Conservation (phyloP, 2,888 invertebrate species). For the Cyaniris semiargus region DNA sequence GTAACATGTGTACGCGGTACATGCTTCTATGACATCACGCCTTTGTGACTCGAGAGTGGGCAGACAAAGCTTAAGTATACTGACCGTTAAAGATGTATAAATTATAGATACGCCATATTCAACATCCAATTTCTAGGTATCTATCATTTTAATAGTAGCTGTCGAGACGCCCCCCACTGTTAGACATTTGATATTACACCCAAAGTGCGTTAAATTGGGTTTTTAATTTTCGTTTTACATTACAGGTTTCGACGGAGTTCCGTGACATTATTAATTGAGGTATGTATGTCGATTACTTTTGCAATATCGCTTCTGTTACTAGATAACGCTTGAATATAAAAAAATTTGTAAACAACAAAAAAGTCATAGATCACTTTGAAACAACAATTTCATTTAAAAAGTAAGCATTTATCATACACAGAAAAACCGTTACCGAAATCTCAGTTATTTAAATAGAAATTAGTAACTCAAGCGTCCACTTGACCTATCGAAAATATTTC, state of each 20-base stretch:
- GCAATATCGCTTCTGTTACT: background rate
- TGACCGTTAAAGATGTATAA: slow-evolving; percentile 43
- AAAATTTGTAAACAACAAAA: background rate
- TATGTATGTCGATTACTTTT: background rate
- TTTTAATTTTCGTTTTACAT: slow-evolving; percentile 20
- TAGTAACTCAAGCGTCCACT: slow-evolving; percentile 24
- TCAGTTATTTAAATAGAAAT: slow-evolving; percentile 28
- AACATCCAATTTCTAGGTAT: slow-evolving; percentile 13
- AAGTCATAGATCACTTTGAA: background rate
- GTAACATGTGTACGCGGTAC: slow-evolving; percentile 46
- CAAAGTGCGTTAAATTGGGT: slow-evolving; percentile 19
- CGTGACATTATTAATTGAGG: slow-evolving; percentile 9
- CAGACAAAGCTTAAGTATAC: slow-evolving; percentile 63
- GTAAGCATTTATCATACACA: background rate
- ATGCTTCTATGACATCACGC: slow-evolving; percentile 70
- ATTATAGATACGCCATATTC: slow-evolving; percentile 32
- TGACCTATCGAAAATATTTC: slow-evolving; percentile 33
- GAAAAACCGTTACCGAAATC: slow-evolving; percentile 24
- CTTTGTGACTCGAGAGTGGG: slow-evolving; percentile 69
- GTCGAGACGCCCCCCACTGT: slow-evolving; percentile 23
- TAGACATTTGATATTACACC: slow-evolving; percentile 29
- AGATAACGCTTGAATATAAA: background rate
- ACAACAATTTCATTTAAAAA: background rate
- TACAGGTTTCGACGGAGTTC: background rate
- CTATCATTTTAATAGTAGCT: slow-evolving; percentile 26